These are phyloP conservation scores for Drosophila mimica DNA, from an alignment of 2,888 invertebrate species.

Conservation along the genomic window DNA sequence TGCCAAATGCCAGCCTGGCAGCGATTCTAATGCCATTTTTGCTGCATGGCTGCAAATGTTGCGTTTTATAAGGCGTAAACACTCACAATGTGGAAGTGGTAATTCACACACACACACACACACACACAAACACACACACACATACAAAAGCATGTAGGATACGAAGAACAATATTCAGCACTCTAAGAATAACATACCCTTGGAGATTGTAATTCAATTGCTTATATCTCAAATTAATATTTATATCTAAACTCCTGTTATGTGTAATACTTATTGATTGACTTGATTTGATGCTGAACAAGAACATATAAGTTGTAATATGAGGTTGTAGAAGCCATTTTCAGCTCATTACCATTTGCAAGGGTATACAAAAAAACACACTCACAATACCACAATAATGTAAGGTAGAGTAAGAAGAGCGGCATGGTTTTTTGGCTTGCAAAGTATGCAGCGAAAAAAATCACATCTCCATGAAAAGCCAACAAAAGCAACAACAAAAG, in stretches of 20 bases:
- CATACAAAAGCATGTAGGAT: background rate
- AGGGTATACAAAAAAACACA: conserved; percentile 3
- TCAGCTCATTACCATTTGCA: background rate
- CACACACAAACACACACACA: conserved; percentile 7
- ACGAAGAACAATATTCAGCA: background rate
- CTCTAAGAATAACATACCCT: background rate
- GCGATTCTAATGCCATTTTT: conserved; percentile 61
- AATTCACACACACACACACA: conserved; percentile 16
- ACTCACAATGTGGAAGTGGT: conserved; percentile 58
- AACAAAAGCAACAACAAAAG: conserved; percentile 27
- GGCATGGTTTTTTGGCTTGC: conserved; percentile 46
- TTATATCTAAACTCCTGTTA: background rate
- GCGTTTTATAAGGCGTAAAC: conserved; percentile 75
- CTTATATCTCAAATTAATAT: background rate
- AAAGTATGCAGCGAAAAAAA: conserved; percentile 60
- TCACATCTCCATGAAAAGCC: conserved; percentile 48
- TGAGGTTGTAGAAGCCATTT: background rate
- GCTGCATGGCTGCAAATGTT: conserved; percentile 67
- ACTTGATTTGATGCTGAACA: background rate
- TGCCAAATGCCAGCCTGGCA: conserved; percentile 66
- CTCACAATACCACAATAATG: conserved; percentile 57
- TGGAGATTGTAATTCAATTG: no score
- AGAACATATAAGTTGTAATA: background rate
- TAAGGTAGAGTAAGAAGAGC: conserved; percentile 41
- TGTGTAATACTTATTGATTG: background rate